Conservation (phyloP, 2,113 vertebrate species). For the Boulengerochromis microlepis region DNA sequence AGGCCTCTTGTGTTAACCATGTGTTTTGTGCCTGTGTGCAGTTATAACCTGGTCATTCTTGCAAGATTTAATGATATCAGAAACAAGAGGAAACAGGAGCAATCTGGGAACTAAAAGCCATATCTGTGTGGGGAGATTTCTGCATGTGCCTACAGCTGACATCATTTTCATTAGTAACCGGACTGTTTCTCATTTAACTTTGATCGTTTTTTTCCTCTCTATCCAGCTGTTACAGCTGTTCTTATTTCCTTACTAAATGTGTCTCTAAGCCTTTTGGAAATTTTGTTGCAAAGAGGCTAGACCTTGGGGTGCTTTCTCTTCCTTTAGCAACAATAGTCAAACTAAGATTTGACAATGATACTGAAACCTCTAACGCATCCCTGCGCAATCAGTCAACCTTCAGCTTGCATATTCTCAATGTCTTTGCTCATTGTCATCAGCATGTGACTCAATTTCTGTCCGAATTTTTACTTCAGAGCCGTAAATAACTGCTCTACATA, state of each 20-base stretch:
- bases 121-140: not conserved
- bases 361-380: not conserved
- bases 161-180: not conserved
- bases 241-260: not conserved
- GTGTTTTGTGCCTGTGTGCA: not conserved
- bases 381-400: not conserved
- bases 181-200: not conserved
- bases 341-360: not conserved
- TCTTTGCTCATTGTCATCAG: not conserved
- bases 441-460: not conserved
- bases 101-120: not conserved
- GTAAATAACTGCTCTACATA: not conserved
- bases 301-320: not conserved
- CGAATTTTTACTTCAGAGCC: not conserved
- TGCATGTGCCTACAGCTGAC: not conserved
- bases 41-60: not conserved
- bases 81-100: not conserved
- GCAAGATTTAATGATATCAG: not conserved
- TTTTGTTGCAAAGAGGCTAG: not conserved
- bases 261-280: not conserved
- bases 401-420: not conserved
- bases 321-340: not conserved
- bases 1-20: not conserved
- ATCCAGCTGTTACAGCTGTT: not conserved
- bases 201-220: not conserved